These are phyloP conservation scores for Dysmachus trigonus DNA, from an alignment of 2,888 invertebrate species.

Conservation along the genomic window DNA sequence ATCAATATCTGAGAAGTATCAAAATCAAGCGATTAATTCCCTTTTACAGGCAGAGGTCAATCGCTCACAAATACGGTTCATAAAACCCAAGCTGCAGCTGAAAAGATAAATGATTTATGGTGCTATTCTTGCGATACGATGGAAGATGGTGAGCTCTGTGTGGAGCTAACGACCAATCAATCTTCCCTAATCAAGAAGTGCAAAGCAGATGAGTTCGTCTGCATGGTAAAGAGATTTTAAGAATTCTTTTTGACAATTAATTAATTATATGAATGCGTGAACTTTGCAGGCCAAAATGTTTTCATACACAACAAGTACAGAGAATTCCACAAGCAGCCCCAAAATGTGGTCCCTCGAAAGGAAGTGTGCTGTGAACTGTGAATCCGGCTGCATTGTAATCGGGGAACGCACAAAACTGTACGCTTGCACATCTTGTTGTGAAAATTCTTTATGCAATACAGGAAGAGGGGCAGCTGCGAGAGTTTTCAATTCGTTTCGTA, in stretches of 20 bases:
- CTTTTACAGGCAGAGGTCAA: slow-evolving; percentile 56
- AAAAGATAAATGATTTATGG: slow-evolving; percentile 80
- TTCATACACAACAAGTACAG: slow-evolving; percentile 83
- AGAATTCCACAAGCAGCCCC: slow-evolving; percentile 78
- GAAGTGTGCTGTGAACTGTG: slow-evolving; percentile 84
- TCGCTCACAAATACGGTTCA: slow-evolving; percentile 72
- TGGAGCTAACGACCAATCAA: slow-evolving; percentile 71
- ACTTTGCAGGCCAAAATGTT: slow-evolving; percentile 73
- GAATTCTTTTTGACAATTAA: neutral
- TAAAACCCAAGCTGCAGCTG: slow-evolving; percentile 81
- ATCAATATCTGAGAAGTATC: neutral
- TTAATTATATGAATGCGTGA: neutral
- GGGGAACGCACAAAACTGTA: slow-evolving; percentile 88
- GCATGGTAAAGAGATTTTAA: slow-evolving; percentile 71
- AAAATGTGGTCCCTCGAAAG: slow-evolving; percentile 86
- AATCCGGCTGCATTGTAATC: slow-evolving; percentile 87
- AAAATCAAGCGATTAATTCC: neutral
- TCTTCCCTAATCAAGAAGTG: slow-evolving; percentile 76
- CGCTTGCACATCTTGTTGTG: slow-evolving; percentile 88
- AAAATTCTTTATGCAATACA: slow-evolving; percentile 79
- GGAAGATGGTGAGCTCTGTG: slow-evolving; percentile 76
- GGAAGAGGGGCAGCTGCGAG: slow-evolving; percentile 70
- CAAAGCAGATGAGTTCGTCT: slow-evolving; percentile 76
- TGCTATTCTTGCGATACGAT: slow-evolving; percentile 85
- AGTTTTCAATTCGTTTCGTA: neutral